These are phyloP conservation scores for Ochropacha duplaris DNA, from an alignment of 2,888 invertebrate genomes.

Conservation along the genomic window DNA sequence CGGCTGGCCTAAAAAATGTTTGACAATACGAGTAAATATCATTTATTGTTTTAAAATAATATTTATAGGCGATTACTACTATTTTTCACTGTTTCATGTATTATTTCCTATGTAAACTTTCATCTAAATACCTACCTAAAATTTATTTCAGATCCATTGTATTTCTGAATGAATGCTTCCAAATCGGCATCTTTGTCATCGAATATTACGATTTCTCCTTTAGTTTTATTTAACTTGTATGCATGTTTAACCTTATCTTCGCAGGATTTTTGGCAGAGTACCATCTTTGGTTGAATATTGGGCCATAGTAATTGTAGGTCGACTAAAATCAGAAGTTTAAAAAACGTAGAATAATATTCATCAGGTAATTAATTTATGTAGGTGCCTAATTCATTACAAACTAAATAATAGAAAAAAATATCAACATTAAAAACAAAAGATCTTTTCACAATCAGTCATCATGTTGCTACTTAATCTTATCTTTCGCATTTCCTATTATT, in stretches of 20 bases:
- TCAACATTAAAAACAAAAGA: too few species aligned
- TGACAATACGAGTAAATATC: neutral
- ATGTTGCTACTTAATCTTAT: too few species aligned
- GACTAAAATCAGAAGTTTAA: constrained; percentile 20
- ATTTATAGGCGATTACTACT: too few species aligned
- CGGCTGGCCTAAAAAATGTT: constrained; percentile 39
- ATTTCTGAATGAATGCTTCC: constrained; percentile 33
- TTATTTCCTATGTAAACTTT: too few species aligned
- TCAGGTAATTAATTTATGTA: too few species aligned
- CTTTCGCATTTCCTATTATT: too few species aligned
- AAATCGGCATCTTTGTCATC: constrained; percentile 41
- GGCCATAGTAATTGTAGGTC: constrained; percentile 30
- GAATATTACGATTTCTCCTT: constrained; percentile 39
- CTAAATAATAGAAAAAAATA: too few species aligned
- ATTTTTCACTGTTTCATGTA: too few species aligned
- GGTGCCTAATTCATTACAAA: too few species aligned
- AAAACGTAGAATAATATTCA: too few species aligned
- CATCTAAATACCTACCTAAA: constrained; percentile 33
- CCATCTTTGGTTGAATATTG: constrained; percentile 40
- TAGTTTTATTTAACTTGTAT: constrained; percentile 20
- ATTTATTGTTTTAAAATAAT: neutral
- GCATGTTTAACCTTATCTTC: constrained; percentile 37
- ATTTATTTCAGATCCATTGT: constrained; percentile 43
- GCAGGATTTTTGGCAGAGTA: constrained; percentile 44
- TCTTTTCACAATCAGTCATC: too few species aligned